Conservation (phyloP, 1,140 invertebrate genomes). For the Leptopilina clavipes region DNA sequence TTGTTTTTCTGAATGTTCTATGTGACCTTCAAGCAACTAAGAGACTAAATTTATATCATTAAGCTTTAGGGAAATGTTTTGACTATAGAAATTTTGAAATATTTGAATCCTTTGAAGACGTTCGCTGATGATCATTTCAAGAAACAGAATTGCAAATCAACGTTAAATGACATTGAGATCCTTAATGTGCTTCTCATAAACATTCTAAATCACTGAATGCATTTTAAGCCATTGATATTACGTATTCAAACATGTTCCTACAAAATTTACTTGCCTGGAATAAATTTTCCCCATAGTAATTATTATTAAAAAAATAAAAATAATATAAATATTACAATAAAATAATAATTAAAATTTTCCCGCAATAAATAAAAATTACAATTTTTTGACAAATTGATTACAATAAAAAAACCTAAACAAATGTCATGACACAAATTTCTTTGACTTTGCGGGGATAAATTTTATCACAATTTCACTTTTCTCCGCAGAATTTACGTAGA, state of each 20-base stretch:
- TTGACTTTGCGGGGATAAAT: not conserved
- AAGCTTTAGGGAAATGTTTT: not conserved
- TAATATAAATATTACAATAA: no score
- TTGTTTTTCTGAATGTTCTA: no score
- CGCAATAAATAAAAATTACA: no score
- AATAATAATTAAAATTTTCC: no score
- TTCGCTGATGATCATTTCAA: slow-evolving; percentile 2
- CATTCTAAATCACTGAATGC: not conserved
- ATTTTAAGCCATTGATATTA: not conserved
- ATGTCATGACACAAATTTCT: not conserved
- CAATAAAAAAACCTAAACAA: not conserved
- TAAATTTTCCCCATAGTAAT: no score
- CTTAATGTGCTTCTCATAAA: not conserved
- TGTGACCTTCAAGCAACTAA: no score
- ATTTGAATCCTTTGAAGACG: not conserved
- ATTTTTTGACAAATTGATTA: not conserved
- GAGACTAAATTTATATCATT: no score
- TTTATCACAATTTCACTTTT: slow-evolving; percentile 9
- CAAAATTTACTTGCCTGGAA: not conserved
- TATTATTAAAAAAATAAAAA: no score
- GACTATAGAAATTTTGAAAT: not conserved
- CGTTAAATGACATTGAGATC: slow-evolving; percentile 8
- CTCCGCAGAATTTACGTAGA: not conserved
- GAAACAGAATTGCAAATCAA: slow-evolving; percentile 25
- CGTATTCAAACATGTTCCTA: not conserved